Evolutionary conservation across 2,113 vertebrate genomes (phyloP).

Genomic region (Aplodontia rufa): DNA sequence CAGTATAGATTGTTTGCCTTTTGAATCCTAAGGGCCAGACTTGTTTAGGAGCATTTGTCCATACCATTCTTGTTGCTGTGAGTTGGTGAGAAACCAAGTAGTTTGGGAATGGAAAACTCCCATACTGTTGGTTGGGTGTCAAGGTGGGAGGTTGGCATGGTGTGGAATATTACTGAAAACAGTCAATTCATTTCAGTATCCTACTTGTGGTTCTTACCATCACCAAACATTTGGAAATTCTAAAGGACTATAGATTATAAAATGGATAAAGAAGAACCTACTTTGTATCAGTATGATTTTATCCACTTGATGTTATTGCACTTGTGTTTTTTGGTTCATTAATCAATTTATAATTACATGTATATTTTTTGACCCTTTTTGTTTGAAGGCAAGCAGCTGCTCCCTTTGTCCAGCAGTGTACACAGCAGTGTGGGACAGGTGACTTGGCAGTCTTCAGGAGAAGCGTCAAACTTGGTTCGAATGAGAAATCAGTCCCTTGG

Average conservation of each 20-base stretch:
- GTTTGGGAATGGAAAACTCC: background rate
- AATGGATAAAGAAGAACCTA: background rate
- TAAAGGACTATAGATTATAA: conserved; percentile 30
- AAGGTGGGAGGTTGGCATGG: background rate
- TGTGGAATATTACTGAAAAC: conserved; percentile 5
- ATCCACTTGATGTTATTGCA: background rate
- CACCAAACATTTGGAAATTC: background rate
- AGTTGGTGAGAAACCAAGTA: conserved; percentile 2
- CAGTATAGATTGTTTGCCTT: background rate
- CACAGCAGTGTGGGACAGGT: conserved; percentile 92
- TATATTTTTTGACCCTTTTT: conserved; percentile 63
- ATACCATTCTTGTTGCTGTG: background rate
- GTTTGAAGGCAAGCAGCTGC: conserved; percentile 94
- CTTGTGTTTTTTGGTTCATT: conserved; percentile 62
- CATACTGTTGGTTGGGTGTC: background rate
- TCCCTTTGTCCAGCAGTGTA: conserved; percentile 94
- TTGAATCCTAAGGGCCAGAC: background rate
- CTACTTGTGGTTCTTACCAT: background rate
- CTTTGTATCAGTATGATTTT: conserved; percentile 29
- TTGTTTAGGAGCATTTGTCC: background rate
- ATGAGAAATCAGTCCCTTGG: conserved; percentile 96
- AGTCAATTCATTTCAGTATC: background rate
- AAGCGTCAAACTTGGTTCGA: conserved; percentile 93
- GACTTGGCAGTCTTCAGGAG: conserved; percentile 90
- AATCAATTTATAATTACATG: conserved; percentile 40